Conservation (phyloP, 30 jellyfish, hydroid and myxozoan genomes). For the Sanderia malayensis region DNA sequence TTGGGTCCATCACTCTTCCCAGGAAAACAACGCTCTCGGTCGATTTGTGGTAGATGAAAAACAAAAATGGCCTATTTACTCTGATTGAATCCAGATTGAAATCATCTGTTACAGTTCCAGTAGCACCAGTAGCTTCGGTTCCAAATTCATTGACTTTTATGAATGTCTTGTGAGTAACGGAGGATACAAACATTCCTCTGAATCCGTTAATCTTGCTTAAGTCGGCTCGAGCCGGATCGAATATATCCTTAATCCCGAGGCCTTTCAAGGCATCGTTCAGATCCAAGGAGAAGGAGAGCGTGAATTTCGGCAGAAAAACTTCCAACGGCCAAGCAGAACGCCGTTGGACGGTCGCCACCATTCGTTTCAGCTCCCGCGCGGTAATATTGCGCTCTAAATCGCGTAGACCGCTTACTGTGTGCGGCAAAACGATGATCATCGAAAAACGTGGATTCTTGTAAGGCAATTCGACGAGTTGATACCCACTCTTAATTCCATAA, state of each 20-base stretch:
- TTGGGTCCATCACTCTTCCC: constrained; percentile 71
- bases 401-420: constrained; percentile 10
- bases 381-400: constrained; percentile 35
- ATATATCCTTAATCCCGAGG: constrained; percentile 68
- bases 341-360: constrained; percentile 6
- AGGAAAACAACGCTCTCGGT: constrained; percentile 44
- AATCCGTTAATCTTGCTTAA: constrained; percentile 51
- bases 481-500: constrained; percentile 14
- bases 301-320: constrained; percentile 69
- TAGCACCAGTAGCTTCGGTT: constrained; percentile 86
- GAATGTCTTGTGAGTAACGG: constrained; percentile 74
- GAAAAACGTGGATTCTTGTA: constrained; percentile 33
- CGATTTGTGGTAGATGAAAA: constrained; percentile 51
- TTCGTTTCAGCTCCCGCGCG: neutral
- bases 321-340: constrained; percentile 10
- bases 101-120: constrained; percentile 38
- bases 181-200: constrained; percentile 71
- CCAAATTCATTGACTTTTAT: constrained; percentile 77
- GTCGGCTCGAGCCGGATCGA: constrained; percentile 60
- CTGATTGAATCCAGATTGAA: constrained; percentile 30
- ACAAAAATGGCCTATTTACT: constrained; percentile 76
- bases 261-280: constrained; percentile 32
- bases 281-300: constrained; percentile 11
- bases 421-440: constrained; percentile 74
- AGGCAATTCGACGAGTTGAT: constrained; percentile 56